Base-by-base conservation (phyloP, 2,888 invertebrate genomes). In the Platycnemis pennipes region DNA sequence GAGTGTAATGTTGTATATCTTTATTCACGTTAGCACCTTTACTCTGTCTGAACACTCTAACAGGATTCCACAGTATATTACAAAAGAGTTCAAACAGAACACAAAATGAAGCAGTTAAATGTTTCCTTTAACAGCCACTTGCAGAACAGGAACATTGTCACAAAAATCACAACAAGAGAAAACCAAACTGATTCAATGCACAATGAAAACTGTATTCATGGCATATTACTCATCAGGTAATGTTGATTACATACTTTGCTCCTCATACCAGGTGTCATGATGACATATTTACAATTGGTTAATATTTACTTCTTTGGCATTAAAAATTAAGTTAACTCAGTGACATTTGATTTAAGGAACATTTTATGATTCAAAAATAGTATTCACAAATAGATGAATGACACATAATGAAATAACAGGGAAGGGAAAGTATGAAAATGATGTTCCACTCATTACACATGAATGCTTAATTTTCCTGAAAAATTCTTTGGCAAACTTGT, bases 311-410 rank as follows among this genome's bases (percentile, higher is more conserved):
- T 56, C 89, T 89, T 91, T 63, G 91, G 91, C n/a, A 91, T 63
- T 22, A 63, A 91, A 91, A 91, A 53, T 91, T 44, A 91, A 91
- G 63, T 63, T 63, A 91, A 91, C 91, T 91, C 26, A 87, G 44
- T 63, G 63, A 91, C 11, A 77, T 77, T 37, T 77, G 37, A 37
- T 37, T 77, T 91, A 56, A 89, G 37, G 88, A 63, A 44, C 63
- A 63, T 63, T 91, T 91, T 44, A 91, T 44, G 63, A 56, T 91
- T 56, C 22, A 91, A 63, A 63, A 44, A 44, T 91, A 91, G 56
- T 91, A 91, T 91, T 91, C 91, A 91, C 91, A 91, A 91, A 91
- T 63, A 63, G 44, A 91, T 69, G 63, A n/a, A 45, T 91, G 42
- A 44, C 13, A 31, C 63, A 89, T 42, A 56, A 26, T 44, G 45